phyloP scores from a whole-genome alignment of 2,888 invertebrate genomes.

The Tenthredo amoena region DNA sequence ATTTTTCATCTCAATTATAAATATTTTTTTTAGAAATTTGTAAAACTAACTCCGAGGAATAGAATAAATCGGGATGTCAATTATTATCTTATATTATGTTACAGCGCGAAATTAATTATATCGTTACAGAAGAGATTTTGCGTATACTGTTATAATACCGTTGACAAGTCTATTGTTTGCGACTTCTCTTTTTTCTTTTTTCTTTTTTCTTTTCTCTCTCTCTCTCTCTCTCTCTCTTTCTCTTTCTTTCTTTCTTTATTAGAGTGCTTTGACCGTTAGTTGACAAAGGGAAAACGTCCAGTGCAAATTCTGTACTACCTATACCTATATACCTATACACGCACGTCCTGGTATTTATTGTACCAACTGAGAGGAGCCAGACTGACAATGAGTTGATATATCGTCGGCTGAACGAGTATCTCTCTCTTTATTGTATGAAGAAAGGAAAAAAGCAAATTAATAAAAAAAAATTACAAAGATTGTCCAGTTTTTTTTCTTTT shows the following conservation, averaged over 20 bases:
- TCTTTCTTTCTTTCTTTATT: not conserved
- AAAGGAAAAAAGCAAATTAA: not conserved
- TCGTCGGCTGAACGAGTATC: not conserved
- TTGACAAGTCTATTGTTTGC: slow-evolving; percentile 37
- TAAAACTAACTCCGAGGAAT: no score
- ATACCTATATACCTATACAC: slow-evolving; percentile 15
- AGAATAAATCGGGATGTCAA: not conserved
- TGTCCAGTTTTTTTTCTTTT: not conserved
- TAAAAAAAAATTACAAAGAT: not conserved
- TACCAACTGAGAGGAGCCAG: not conserved
- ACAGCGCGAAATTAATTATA: no score
- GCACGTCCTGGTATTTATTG: not conserved
- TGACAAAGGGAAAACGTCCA: slow-evolving; percentile 60
- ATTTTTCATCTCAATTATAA: no score
- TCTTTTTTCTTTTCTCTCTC: not conserved
- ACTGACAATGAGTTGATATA: not conserved
- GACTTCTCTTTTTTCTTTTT: not conserved
- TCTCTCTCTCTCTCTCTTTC: no score
- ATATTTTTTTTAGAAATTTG: no score
- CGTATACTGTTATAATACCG: slow-evolving; percentile 2
- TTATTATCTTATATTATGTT: not conserved
- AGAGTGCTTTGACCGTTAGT: slow-evolving; percentile 62
- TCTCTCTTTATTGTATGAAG: not conserved
- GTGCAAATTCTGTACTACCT: slow-evolving; percentile 61
- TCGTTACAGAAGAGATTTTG: not conserved